Conservation (phyloP, 2,797 vertebrate genomes). For the Cynodonichthys magdalenae region DNA sequence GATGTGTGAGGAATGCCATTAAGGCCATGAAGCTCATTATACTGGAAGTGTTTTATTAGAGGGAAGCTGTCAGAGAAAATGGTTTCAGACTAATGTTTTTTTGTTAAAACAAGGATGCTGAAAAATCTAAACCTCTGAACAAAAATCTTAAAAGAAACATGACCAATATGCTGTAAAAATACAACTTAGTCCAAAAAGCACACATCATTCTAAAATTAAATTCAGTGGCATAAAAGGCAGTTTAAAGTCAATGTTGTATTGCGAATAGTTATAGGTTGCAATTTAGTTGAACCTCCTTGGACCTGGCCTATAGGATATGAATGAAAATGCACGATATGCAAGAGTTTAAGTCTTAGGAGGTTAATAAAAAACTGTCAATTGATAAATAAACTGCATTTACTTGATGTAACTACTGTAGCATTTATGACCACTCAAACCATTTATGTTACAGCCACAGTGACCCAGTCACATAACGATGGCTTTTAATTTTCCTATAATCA, state of each 20-base stretch:
- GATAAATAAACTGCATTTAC: neutral
- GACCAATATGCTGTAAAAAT: neutral
- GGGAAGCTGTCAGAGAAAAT: slow-evolving; percentile 28
- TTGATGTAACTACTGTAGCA: neutral
- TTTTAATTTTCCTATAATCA: neutral
- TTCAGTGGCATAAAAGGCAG: neutral
- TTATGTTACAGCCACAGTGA: neutral
- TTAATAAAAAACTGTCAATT: neutral
- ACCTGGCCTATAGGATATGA: no score
- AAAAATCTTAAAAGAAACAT: neutral
- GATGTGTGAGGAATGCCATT: slow-evolving; percentile 28
- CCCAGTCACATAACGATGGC: no score
- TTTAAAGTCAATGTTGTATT: no score
- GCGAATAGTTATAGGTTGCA: no score
- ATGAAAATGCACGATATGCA: no score
- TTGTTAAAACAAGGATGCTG: slow-evolving; percentile 15
- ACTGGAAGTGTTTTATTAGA: slow-evolving; percentile 35
- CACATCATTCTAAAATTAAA: neutral
- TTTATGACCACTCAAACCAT: neutral
- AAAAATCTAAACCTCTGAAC: slow-evolving; percentile 13
- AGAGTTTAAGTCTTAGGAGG: no score
- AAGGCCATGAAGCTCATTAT: slow-evolving; percentile 31
- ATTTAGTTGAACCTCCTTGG: no score
- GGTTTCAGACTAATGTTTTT: slow-evolving; percentile 29
- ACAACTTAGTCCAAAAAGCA: neutral